Evolutionary conservation across 2,888 invertebrate species (phyloP).

Genomic region (Copidosoma aretas): DNA sequence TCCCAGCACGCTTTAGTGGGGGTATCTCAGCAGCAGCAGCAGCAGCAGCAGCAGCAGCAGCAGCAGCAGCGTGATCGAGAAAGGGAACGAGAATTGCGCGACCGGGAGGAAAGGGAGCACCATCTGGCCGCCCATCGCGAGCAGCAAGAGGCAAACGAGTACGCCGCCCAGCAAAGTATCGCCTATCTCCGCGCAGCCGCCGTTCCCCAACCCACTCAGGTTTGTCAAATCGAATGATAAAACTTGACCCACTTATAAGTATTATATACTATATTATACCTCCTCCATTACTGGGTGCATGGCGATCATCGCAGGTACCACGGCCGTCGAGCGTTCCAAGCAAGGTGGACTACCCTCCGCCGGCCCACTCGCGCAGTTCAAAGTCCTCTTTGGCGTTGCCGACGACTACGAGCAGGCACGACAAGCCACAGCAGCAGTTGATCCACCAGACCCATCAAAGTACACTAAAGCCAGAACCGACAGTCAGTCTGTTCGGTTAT

Average conservation of each 20-base stretch:
- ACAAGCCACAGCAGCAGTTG: conserved; percentile 45
- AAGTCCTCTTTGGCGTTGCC: conserved; percentile 48
- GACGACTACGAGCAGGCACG: conserved; percentile 57
- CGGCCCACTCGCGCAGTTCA: conserved; percentile 63
- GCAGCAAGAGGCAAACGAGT: conserved; percentile 59
- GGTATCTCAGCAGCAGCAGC: conserved; percentile 28
- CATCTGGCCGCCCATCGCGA: conserved; percentile 48
- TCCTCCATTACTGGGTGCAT: not conserved
- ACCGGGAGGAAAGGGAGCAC: conserved; percentile 52
- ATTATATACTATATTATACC: too few species aligned
- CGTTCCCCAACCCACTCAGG: conserved; percentile 53
- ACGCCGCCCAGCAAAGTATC: conserved; percentile 57
- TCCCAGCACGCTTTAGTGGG: conserved; percentile 47
- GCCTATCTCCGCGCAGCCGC: conserved; percentile 35
- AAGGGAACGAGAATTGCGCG: conserved; percentile 50
- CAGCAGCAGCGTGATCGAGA: conserved; percentile 43
- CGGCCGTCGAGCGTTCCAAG: conserved; percentile 59
- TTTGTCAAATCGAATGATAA: not conserved
- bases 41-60: conserved; percentile 30
- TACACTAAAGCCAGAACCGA: conserved; percentile 72
- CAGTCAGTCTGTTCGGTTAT: conserved; percentile 73
- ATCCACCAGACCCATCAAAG: conserved; percentile 50
- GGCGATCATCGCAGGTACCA: conserved; percentile 49
- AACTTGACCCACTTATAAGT: not conserved
- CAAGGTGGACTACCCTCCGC: conserved; percentile 61